Conservation (phyloP, 2,797 vertebrate genomes). For the Gymnocypris eckloni region DNA sequence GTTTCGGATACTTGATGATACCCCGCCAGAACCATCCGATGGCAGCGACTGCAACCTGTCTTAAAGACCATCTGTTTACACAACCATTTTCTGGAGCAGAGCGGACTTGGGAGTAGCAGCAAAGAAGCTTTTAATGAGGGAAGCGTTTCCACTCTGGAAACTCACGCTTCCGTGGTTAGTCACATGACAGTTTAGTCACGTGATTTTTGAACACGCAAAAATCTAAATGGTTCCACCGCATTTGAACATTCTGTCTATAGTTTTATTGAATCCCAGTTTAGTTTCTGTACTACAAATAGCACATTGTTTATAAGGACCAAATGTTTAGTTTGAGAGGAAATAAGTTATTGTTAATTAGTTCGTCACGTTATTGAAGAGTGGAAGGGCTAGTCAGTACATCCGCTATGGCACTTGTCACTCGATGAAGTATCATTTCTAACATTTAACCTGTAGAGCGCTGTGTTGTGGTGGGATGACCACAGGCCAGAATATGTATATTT, state of each 20-base stretch:
- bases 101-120: constrained; percentile 44
- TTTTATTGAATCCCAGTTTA: neutral
- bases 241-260: too few relatives aligned
- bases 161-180: neutral
- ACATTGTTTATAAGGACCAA: neutral
- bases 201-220: neutral
- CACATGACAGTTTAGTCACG: neutral
- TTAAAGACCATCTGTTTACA: constrained; percentile 52
- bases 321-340: neutral
- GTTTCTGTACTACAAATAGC: neutral
- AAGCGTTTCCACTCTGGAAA: neutral
- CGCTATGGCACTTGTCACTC: neutral
- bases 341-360: neutral
- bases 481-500: neutral
- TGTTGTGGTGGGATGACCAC: neutral
- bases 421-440: neutral
- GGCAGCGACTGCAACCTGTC: neutral
- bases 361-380: neutral
- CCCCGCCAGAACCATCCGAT: neutral
- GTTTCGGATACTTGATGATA: neutral
- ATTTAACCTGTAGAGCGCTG: neutral
- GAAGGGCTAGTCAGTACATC: neutral
- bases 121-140: neutral
- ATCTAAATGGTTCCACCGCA: neutral
- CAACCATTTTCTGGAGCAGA: constrained; percentile 43